These are phyloP conservation scores for Heliornis fulica DNA, from an alignment of 2,113 vertebrate species.

Conservation along the genomic window DNA sequence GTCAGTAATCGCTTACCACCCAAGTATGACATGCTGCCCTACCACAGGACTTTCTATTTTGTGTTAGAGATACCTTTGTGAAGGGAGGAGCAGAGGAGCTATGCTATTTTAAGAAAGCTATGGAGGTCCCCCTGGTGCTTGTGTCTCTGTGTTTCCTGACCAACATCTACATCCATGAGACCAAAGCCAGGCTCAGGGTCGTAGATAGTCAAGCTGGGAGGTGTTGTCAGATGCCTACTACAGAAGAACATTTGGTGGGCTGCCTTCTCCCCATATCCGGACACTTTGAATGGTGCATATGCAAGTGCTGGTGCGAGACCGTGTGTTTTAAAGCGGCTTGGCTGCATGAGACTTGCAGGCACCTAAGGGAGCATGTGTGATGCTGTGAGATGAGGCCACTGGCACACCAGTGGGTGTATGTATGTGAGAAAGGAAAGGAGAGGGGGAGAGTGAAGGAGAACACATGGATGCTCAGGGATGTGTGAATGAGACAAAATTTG, in stretches of 20 bases:
- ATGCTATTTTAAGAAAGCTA: background rate
- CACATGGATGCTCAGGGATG: constrained; percentile 48
- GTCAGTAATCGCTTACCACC: background rate
- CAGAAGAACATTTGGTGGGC: background rate
- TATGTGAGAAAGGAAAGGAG: constrained; percentile 36
- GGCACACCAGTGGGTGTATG: background rate
- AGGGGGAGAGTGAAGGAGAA: constrained; percentile 57
- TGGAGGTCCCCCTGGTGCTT: background rate
- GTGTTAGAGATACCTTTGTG: background rate
- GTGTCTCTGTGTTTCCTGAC: background rate
- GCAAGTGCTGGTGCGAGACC: background rate
- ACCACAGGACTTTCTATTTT: background rate
- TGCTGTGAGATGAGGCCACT: constrained; percentile 35
- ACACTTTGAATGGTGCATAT: background rate
- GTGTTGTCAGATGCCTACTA: background rate
- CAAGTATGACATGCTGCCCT: background rate
- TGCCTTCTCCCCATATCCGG: background rate
- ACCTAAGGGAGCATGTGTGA: constrained; percentile 16
- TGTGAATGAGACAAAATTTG: constrained; percentile 50
- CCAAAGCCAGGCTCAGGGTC: background rate
- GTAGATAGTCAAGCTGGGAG: background rate
- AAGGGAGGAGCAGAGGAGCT: background rate
- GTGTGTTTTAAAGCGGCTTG: background rate
- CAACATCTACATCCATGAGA: background rate
- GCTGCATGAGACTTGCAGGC: background rate